Base-by-base conservation (phyloP, 2,113 vertebrate genomes). In the Saimiri boliviensis region DNA sequence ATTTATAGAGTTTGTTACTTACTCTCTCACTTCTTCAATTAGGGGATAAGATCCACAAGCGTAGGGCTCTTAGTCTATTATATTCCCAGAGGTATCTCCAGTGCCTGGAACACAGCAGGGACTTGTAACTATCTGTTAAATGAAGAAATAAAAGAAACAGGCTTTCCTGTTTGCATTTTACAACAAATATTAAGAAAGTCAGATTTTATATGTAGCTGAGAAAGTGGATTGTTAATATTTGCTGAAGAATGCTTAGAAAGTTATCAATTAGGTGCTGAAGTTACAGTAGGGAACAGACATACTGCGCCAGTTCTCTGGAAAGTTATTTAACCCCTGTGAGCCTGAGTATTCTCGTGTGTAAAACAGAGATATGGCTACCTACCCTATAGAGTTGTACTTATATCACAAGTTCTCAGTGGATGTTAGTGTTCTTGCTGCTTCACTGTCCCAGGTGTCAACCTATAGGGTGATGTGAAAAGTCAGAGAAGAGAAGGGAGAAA, bases 81-180 rank as follows among this genome's bases (percentile, higher is more conserved):
- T 90, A 52, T 83, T 68, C 35, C 80, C 0, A n/a, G 42, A 80
- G 35, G 32, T 56, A 42, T 49, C 23, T 87, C 11, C 37, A 20
- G 9, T 88, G 5, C 23, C 19, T 58, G 37, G 13, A 87, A 58
- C 30, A 35, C 19, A 81, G 40, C 60, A 63, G 40, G 14, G 11
- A 74, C 49, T 94, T 40, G 45, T 49, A 93, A 79, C 4, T 79
- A 35, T 77, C 94, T 93, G n/a, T 66, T 52, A 20, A 96, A 56
- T 83, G n/a, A 91, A 45, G 73, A 8, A 47, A 68, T 60, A 49
- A 71, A 89, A 86, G n/a, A 58, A 94, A n/a, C 0, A 93, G 42
- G 79, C 8, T 74, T 42, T 6, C 8, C 21, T 80, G 40, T 37
- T 2, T 2, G 20, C 20, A 93, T 23, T 54, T 73, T 7, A 23